Evolutionary conservation across 2,113 vertebrate genomes (phyloP), one percentile per base, ranked within the genome.

Genomic region (Macrotus californicus): DNA sequence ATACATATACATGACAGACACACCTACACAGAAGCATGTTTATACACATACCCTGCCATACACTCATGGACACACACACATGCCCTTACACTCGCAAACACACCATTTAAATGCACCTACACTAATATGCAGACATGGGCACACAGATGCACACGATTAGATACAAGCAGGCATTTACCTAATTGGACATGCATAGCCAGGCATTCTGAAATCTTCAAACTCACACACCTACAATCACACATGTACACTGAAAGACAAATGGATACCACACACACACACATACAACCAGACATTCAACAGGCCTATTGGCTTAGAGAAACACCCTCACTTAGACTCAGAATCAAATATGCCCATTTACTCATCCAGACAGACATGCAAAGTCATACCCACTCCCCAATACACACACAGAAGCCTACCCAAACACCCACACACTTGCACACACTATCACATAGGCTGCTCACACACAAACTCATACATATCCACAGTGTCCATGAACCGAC

Each of bases 321-420:
- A 93, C 31, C 52, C 31, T 95, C 39, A 92, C 36, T 81, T 69
- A 90, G 76, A 54, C 64, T 92, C 79, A 90, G 48, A 93, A 94
- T 95, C 66, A 94, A 92, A 94, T 61, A 86, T 88, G 81, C 26
- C 85, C 67, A 92, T 87, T 87, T 95, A 36, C 54, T 96, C 39
- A 92, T 64, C 34, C 72, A 94, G 89, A 87, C 36, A 96, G 93
- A 91, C 85, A 92, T 95, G 94, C 94, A 95, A 94, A 97, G 82
- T 95, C 94, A 95, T 96, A 82, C 87, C 76, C 83, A 94, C 48
- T 48, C 82, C 41, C 54, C 22, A 77, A 56, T 61, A 81, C 64
- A 95, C 21, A 87, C 16, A 89, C 39, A 94, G 64, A 89, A 93
- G 73, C 56, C 84, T 96, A 94, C n/a, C 50, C 56, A 96, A 76